Evolutionary conservation across 2,113 vertebrate species (phyloP), one percentile per base, ranked within the genome.

Genomic region (Carlito syrichta): DNA sequence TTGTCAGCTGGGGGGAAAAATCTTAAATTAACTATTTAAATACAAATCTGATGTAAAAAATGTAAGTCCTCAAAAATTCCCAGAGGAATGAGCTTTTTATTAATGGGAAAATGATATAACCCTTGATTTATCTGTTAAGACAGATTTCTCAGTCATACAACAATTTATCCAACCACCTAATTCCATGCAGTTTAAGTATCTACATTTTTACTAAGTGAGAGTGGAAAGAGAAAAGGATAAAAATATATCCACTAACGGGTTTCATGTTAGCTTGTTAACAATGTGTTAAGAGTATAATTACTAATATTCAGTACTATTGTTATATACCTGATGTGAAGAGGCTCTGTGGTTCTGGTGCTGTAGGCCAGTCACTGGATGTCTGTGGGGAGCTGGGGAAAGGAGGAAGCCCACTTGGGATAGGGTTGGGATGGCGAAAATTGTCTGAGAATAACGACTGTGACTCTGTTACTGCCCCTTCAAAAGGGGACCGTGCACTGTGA

Each of bases 391-490:
- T 99, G 97, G 99, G 99, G 97, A 99, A 99, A n/a, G 99, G 99
- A 96, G 99, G 99, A 97, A 99, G 99, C 98, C 99, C 99, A 76
- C 99, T 99, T 50, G 99, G 99, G 95, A 99, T 99, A 35, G 99
- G 99, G 98, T 99, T 99, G 95, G 99, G 99, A 97, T 99, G 99
- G 96, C 99, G 99, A 96, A 99, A 99, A 99, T 99, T 99, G 99
- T 99, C 99, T 97, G 99, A 99, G 98, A 99, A 99, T 95, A 99
- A 99, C 0, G 99, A 99, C 98, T 99, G 99, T 96, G 99, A 99
- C 98, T 99, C 99, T 86, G 99, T 99, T 88, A 99, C 99, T 52
- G 99, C 99, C 40, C 99, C 99, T 98, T 99, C 99, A 89, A 99
- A 99, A 79, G 99, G 99, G 1, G 99, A 99, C 91, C 99, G 99